Evolutionary conservation across 2,797 vertebrate genomes (phyloP).

Genomic region (Harpagifer antarcticus): DNA sequence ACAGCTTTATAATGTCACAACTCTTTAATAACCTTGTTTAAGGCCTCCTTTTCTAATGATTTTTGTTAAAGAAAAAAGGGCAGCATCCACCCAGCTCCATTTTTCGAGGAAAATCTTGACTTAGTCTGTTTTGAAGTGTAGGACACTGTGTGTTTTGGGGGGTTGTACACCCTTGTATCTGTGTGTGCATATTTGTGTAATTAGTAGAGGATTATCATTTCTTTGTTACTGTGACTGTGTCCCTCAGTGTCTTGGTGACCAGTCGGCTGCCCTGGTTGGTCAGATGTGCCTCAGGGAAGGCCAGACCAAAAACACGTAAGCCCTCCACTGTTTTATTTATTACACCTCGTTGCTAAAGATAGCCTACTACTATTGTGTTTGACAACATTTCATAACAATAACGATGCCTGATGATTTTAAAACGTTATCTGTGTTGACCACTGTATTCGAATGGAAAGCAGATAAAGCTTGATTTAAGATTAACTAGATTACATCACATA

Average conservation of each 20-base stretch:
- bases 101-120: not conserved
- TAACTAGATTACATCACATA: too few species aligned
- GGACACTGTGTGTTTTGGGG: not conserved
- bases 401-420: not conserved
- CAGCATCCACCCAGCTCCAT: too few species aligned
- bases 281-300: slow-evolving; percentile 95
- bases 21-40: not conserved
- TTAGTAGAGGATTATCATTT: too few species aligned
- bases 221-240: too few species aligned
- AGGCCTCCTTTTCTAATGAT: not conserved
- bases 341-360: not conserved
- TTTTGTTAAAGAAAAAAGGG: not conserved
- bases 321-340: rapidly evolving
- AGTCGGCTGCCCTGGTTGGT: slow-evolving; percentile 94
- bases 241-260: slow-evolving; percentile 93
- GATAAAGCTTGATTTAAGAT: not conserved
- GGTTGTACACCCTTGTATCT: not conserved
- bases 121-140: not conserved
- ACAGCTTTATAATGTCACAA: not conserved
- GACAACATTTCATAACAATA: not conserved
- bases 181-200: not conserved
- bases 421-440: not conserved
- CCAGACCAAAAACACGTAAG: slow-evolving; percentile 96
- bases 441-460: not conserved
- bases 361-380: too few species aligned